These are phyloP conservation scores for Paedocypris sp. DNA, from an alignment of 2,113 vertebrate genomes.

Conservation along the genomic window DNA sequence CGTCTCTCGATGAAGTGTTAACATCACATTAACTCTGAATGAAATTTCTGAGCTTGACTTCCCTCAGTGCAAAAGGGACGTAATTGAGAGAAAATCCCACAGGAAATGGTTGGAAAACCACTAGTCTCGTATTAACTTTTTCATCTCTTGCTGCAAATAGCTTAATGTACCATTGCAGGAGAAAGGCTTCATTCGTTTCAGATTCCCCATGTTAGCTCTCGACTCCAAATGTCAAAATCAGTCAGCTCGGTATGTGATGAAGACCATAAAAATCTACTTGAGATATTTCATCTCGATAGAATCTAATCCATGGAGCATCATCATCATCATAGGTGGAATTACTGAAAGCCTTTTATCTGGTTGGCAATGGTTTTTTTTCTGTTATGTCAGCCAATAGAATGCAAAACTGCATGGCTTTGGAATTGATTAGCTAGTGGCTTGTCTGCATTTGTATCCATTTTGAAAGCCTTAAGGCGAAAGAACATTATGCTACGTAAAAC, in stretches of 20 bases:
- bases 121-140: constrained; percentile 41
- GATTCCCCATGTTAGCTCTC: constrained; percentile 22
- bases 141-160: constrained; percentile 37
- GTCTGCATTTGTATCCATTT: no score
- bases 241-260: constrained; percentile 15
- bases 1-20: constrained; percentile 42
- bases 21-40: constrained; percentile 45
- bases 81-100: constrained; percentile 47
- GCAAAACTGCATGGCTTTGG: no score
- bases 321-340: constrained; percentile 5
- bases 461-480: no score
- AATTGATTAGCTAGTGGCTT: no score
- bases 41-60: constrained; percentile 43
- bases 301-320: background rate
- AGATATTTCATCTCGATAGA: background rate
- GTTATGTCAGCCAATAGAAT: no score
- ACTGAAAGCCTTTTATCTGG: background rate
- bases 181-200: constrained; percentile 23
- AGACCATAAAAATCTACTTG: background rate
- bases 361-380: background rate
- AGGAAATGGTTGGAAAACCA: constrained; percentile 43
- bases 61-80: constrained; percentile 24
- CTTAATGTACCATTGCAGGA: constrained; percentile 24
- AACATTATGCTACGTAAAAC: no score
- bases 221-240: constrained; percentile 19